Evolutionary conservation across 2,888 invertebrate genomes (phyloP), one percentile per base, ranked within the genome.

Genomic region (Ochropacha duplaris): DNA sequence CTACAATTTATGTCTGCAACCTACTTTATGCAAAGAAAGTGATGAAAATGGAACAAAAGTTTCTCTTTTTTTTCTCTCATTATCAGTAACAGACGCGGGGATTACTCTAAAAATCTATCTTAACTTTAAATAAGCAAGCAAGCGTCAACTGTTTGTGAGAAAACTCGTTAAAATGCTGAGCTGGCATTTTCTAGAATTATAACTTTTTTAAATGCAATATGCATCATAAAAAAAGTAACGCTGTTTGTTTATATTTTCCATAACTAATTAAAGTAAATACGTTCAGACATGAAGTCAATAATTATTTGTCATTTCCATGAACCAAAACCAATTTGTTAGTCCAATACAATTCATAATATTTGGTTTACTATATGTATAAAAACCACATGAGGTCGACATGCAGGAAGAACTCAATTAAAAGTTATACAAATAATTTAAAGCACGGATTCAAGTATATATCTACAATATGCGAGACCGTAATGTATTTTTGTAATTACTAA

Each of bases 1-100:
- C 83, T 78, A 81, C 84, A 88, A 88, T 89, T 88, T 89, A 88
- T 87, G 86, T 83, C 77, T 80, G 81, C 79, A 81, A 78, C 82
- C 84, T 78, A 79, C 80, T 87, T 86, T 84, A 86, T 83, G 82
- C 80, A 79, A 82, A 80, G 80, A 75, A 83, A 80, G 72, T 78
- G 80, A 74, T 80, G 76, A 79, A 83, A 84, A 84, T 80, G 69
- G 72, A 77, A 73, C 69, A 74, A 76, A 81, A 77, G 71, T 75
- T 71, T 69, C 65, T 31, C 31, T 31, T 12, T 12, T 70, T 71
- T 69, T 75, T 66, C 75, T 72, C n/a, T n/a, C n/a, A n/a, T n/a
- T n/a, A n/a, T n/a, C n/a, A n/a, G n/a, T n/a, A n/a, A n/a, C n/a
- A n/a, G n/a, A n/a, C n/a, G n/a, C n/a, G 24, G 24, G 24, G 24